phyloP scores from a whole-genome alignment of 2,797 vertebrate species.

The Podarcis lilfordi region DNA sequence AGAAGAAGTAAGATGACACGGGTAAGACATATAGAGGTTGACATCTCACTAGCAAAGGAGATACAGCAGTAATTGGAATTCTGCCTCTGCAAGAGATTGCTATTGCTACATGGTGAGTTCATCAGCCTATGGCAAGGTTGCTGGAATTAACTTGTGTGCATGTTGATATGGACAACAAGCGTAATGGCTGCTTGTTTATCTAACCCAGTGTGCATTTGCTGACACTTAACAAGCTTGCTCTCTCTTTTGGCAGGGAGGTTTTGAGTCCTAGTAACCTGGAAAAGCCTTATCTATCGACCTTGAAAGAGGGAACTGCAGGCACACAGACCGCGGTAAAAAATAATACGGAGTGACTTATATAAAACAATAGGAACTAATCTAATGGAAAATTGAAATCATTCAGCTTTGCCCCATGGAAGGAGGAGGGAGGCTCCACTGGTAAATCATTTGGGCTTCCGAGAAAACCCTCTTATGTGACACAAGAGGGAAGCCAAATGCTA shows the following conservation, averaged over 20 bases:
- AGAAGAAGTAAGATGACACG: constrained; percentile 16
- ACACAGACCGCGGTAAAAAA: neutral
- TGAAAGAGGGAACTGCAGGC: neutral
- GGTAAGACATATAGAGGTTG: constrained; percentile 35
- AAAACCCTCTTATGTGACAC: constrained; percentile 24
- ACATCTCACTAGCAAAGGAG: constrained; percentile 9
- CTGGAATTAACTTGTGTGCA: constrained; percentile 29
- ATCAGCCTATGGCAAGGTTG: constrained; percentile 61
- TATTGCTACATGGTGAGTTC: constrained; percentile 51
- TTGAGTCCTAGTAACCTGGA: neutral
- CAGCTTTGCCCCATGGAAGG: constrained; percentile 28
- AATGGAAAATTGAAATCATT: constrained; percentile 32
- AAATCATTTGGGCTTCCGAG: constrained; percentile 34
- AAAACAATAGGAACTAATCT: constrained; percentile 48
- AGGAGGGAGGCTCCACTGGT: constrained; percentile 25
- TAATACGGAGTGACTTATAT: constrained; percentile 13
- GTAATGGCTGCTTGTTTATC: constrained; percentile 30
- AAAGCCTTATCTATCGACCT: neutral
- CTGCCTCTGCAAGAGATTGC: constrained; percentile 34
- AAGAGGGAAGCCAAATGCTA: constrained; percentile 51
- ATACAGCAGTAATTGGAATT: constrained; percentile 37
- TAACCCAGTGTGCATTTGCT: neutral
- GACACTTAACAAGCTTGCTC: constrained; percentile 1
- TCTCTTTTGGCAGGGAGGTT: constrained; percentile 23
- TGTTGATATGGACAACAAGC: constrained; percentile 49